Evolutionary conservation across 1,140 invertebrate genomes (phyloP), one percentile per base, ranked within the genome.

Genomic region (Leptopilina boulardi): DNA sequence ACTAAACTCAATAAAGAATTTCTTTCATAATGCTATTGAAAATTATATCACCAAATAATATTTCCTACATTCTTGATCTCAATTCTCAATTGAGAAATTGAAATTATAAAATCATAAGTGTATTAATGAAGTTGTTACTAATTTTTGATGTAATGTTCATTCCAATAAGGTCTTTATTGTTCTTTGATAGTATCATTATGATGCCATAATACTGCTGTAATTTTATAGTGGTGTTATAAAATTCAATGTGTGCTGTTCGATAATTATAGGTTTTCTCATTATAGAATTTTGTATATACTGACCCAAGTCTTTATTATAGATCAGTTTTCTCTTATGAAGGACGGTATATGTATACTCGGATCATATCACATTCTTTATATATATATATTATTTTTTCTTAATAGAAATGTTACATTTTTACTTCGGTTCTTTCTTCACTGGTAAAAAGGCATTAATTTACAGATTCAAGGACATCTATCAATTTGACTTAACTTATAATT

Each of bases 241-340:
- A 59, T 59, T 21, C 54, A 59, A n/a, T n/a, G 23, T 21, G 54
- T 3, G 54, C 23, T 9, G n/a, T 0, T 59, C 10, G 19, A 59
- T 59, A 59, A 59, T 59, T 59, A 59, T 26, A 26, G 54, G 19
- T 59, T 26, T 59, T 59, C 54, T 59, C 21, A 21, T 21, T 15
- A n/a, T 47, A 26, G 54, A 59, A 59, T 59, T 59, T 59, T 59
- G 21, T 59, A 26, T 21, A 21, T 18, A 21, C 19, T 6, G 19
- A 56, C 2, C n/a, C n/a, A n/a, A n/a, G n/a, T 59, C 23, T 26
- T 59, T 59, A 59, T 30, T 59, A 30, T 21, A 30, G 56, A 59
- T 59, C 56, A 59, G 56, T 59, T 59, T 59, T 59, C 56, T 59
- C 56, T 26, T 26, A 15, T 26, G 56, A 30, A 59, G 54, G 54